Conservation (phyloP, 1,140 invertebrate genomes). For the Orchestia grillus region DNA sequence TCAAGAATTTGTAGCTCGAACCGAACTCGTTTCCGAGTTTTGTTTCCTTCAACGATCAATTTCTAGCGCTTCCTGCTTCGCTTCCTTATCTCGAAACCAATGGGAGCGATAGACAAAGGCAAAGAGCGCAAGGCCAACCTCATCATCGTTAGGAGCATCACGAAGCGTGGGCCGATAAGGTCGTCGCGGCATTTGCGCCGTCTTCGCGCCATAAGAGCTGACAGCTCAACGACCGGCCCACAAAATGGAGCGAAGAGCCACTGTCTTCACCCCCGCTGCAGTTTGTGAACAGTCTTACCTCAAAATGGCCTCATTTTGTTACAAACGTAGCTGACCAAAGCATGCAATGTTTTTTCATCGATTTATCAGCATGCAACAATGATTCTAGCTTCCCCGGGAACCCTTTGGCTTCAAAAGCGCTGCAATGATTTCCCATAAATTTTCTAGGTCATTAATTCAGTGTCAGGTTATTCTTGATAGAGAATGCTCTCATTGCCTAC, state of each 20-base stretch:
- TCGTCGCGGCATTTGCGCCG: conserved; percentile 46
- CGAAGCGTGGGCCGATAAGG: conserved; percentile 31
- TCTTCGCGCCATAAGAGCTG: conserved; percentile 18
- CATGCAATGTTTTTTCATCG: neutral
- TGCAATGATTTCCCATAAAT: neutral
- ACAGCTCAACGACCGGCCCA: conserved; percentile 1
- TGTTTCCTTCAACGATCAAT: conserved; percentile 36
- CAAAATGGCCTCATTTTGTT: neutral
- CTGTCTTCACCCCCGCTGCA: neutral
- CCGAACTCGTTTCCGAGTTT: neutral
- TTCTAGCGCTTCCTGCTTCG: neutral
- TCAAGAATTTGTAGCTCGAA: neutral
- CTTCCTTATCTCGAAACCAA: conserved; percentile 14
- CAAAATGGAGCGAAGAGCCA: neutral
- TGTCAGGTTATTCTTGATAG: neutral
- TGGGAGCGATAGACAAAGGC: conserved; percentile 7
- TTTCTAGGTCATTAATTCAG: neutral
- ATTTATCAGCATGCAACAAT: neutral
- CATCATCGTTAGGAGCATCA: conserved; percentile 52
- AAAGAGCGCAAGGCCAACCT: neutral
- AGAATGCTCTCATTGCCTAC: neutral
- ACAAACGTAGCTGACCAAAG: neutral
- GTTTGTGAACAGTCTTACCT: neutral
- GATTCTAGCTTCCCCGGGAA: too few species aligned
- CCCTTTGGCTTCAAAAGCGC: too few species aligned